Evolutionary conservation across 2,888 invertebrate species (phyloP), one percentile per base, ranked within the genome.

Genomic region (Napeogenes inachia): DNA sequence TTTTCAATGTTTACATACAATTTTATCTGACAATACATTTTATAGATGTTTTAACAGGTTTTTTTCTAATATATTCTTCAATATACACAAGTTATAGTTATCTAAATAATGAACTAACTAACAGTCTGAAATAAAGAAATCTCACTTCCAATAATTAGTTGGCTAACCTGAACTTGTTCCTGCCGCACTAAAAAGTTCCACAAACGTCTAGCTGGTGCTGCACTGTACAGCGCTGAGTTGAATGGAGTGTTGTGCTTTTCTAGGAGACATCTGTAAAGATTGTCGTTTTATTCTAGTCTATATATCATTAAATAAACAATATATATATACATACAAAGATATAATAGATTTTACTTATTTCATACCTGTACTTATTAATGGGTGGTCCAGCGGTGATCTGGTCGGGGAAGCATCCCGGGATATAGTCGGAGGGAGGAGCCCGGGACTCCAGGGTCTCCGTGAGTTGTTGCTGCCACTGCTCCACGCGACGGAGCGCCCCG

Each of bases 161-260:
- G 2, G 56, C 54, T 70, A 73, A 90, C 93, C 82, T 98, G 98
- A 38, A 99, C 96, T 54, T 93, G 89, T 83, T 99, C 98, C 84
- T 99, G 98, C 56, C 96, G 93, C 2, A 99, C 97, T 67, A 99
- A 91, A 83, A 94, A 98, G 76, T 94, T 95, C 99, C 99, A 99
- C 5, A 99, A 89, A 4, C 99, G 93, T 66, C 95, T 91, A 6
- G 95, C 94, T 0, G 94, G 96, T 71, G 93, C 95, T 0, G 96
- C 93, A 53, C 95, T 93, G 62, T 93, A 93, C 60, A 93, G 90
- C 56, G 92, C 92, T 10, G 93, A 91, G 74, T 94, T 94, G 88
- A 99, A 99, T 32, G 99, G 99, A 0, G 99, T 99, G 80, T 99
- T 99, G 71, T 95, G 94, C 71, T 96, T 96, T 73, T 98, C 98